phyloP scores from a whole-genome alignment of 2,797 vertebrate species.

The Emydoidea blandingii region DNA sequence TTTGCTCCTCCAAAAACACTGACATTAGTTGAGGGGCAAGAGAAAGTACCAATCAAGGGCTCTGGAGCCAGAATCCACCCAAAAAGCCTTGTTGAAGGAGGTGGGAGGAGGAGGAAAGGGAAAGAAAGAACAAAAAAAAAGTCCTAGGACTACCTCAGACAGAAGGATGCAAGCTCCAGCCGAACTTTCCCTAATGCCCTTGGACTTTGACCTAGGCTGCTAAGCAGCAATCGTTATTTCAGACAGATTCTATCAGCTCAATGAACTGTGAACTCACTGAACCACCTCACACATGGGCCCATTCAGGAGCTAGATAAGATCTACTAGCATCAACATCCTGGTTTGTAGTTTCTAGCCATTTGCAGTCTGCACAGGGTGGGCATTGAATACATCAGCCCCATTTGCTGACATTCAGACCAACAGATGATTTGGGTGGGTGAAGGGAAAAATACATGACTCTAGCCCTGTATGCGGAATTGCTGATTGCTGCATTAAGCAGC shows the following conservation, averaged over 20 bases:
- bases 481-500: not conserved
- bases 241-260: not conserved
- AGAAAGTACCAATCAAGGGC: not conserved
- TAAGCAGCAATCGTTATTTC: not conserved
- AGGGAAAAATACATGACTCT: not conserved
- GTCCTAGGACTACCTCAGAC: fast-evolving
- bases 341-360: fast-evolving
- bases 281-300: not conserved
- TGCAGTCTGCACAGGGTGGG: fast-evolving
- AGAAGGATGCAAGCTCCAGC: not conserved
- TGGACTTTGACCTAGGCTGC: not conserved
- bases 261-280: not conserved
- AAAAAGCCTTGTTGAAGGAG: not conserved
- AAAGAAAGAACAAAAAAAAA: not conserved
- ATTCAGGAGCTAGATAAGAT: not conserved
- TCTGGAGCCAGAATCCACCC: not conserved
- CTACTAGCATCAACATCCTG: fast-evolving
- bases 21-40: not conserved
- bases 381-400: fast-evolving
- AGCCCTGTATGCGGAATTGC: not conserved
- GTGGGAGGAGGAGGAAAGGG: not conserved
- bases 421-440: fast-evolving
- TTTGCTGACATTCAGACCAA: not conserved
- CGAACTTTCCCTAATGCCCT: not conserved
- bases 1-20: not conserved